These are phyloP conservation scores for Aspidiotus destructor DNA, from an alignment of 2,888 invertebrate species.

Conservation along the genomic window DNA sequence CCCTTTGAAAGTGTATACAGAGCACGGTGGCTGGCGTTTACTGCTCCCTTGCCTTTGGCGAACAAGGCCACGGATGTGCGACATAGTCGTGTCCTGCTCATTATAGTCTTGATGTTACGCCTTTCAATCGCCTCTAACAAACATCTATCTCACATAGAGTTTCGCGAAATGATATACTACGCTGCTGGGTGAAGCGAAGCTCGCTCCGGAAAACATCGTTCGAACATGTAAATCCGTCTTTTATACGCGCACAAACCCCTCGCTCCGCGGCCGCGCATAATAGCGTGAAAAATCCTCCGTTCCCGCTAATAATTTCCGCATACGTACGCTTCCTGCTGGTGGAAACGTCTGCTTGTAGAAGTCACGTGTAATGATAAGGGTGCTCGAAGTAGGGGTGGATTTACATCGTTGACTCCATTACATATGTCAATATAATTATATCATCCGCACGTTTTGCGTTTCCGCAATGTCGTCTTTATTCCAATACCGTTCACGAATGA, in stretches of 20 bases:
- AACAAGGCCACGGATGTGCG: neutral
- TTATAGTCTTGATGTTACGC: neutral
- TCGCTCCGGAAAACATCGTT: no score
- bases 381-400: constrained; percentile 24
- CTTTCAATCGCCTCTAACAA: neutral
- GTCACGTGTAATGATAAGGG: constrained; percentile 33
- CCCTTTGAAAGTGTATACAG: neutral
- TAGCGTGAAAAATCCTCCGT: constrained; percentile 14
- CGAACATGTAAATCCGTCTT: neutral
- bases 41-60: neutral
- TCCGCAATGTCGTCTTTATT: no score
- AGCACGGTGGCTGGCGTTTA: neutral
- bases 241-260: neutral
- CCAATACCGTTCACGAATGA: no score
- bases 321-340: constrained; percentile 28
- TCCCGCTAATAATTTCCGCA: constrained; percentile 32
- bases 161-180: neutral
- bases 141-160: no score
- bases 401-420: constrained; percentile 30
- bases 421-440: constrained; percentile 33
- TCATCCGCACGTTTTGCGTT: constrained; percentile 8
- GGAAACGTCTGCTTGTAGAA: constrained; percentile 30
- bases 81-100: neutral
- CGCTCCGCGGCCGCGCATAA: neutral
- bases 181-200: neutral